Evolutionary conservation across 2,888 invertebrate species (phyloP), one percentile per base, ranked within the genome.

Genomic region (Leptinotarsa rubiginosa): DNA sequence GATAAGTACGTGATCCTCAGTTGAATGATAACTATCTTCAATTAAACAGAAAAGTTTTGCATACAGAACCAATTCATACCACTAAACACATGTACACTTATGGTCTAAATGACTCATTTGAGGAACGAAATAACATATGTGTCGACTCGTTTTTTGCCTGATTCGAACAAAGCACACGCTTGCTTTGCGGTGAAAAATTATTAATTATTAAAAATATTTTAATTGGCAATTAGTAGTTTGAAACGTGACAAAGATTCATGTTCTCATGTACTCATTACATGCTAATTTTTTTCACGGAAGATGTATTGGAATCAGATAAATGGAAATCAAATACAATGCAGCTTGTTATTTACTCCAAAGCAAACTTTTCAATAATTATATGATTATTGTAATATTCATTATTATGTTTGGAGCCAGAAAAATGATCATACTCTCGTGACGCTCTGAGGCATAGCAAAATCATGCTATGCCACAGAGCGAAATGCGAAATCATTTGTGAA

Each of bases 181-280:
- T 54, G 68, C 25, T 68, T 54, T 68, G 68, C 54, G n/a, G 31
- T 68, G 15, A 15, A 65, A 65, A 49, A 49, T 65, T 7, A 65
- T 18, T 49, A 22, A 47, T 49, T 65, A 22, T 10, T 49, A 2
- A 31, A 49, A 47, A 47, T 65, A 49, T 47, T 47, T 22, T 65
- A 49, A 65, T 65, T 49, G 65, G 18, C 20, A 47, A 65, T 65
- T 65, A 65, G 49, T 49, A n/a, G n/a, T 65, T 47, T 22, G 13
- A 65, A 65, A 65, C 65, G 65, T 65, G 65, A 65, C 47, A 16
- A 49, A 25, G 22, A 65, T 65, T 47, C 49, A 49, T 65, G n/a
- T 47, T 41, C 41, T 18, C 10, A 18, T 47, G 4, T 41, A 41
- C 65, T 65, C 15, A 41, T 65, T 22, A 65, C 15, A 7, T 3